Evolutionary conservation across 2,113 vertebrate species (phyloP).

Genomic region (Sceloporus undulatus): DNA sequence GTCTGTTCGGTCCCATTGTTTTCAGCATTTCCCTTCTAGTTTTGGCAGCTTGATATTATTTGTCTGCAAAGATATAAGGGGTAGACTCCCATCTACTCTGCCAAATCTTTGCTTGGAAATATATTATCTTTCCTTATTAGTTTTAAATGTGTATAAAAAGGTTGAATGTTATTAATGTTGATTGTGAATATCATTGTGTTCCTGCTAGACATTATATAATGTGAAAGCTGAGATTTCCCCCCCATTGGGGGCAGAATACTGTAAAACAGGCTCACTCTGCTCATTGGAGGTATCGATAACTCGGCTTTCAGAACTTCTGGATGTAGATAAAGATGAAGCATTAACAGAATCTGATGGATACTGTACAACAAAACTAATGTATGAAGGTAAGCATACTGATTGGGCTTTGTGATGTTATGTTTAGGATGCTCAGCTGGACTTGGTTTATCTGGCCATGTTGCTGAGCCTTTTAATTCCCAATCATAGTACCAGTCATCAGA

Average conservation of each 20-base stretch:
- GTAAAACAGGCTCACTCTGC: conserved; percentile 91
- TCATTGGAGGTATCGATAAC: conserved; percentile 91
- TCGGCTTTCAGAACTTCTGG: conserved; percentile 85
- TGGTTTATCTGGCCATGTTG: not conserved
- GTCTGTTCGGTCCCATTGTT: no score
- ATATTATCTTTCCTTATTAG: not conserved
- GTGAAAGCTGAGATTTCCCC: conserved; percentile 89
- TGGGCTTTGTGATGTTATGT: not conserved
- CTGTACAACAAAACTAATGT: conserved; percentile 92
- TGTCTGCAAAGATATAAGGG: not conserved
- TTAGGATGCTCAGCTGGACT: not conserved
- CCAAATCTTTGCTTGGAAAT: not conserved
- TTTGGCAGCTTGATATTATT: not conserved
- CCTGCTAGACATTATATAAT: conserved; percentile 88
- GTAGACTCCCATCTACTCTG: not conserved
- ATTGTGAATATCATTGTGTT: conserved; percentile 48
- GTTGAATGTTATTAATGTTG: conserved; percentile 3
- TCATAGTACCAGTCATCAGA: not conserved
- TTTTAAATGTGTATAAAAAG: conserved; percentile 22
- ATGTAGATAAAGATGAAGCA: conserved; percentile 87
- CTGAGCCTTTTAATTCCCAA: not conserved
- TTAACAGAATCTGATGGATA: conserved; percentile 84
- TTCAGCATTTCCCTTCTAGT: not conserved
- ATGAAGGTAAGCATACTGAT: conserved; percentile 85
- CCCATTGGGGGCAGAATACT: conserved; percentile 83